Percentiles rank a stretch among this genome's conserved stretches.
Evolutionary conservation across 2,888 invertebrate genomes (phyloP).

Genomic region (Lysandra bellargus): DNA sequence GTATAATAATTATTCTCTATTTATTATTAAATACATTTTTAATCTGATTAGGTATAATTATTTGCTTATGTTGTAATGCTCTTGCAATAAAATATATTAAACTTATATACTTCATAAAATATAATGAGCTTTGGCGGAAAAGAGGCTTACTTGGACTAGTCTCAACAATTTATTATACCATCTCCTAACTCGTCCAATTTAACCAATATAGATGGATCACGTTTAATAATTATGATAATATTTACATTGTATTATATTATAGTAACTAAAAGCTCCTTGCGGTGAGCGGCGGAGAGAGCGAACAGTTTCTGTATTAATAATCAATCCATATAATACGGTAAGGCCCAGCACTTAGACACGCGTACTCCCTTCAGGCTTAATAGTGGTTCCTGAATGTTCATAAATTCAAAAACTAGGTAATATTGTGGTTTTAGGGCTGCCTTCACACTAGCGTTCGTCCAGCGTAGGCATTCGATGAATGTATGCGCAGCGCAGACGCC

Average conservation of each 20-base stretch:
- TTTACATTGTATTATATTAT: neutral
- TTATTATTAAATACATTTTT: no score
- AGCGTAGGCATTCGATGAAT: no score
- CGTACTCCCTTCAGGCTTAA: neutral
- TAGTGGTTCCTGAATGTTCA: neutral
- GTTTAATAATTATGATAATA: neutral
- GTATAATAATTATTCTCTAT: no score
- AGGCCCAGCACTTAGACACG: neutral
- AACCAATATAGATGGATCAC: neutral
- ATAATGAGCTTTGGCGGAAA: no score
- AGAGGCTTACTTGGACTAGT: no score
- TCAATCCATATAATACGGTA: constrained; percentile 21
- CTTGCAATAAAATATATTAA: no score
- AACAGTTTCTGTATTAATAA: constrained; percentile 28
- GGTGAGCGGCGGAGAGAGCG: constrained; percentile 13
- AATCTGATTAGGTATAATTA: no score
- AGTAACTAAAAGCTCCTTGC: constrained; percentile 28
- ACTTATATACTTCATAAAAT: no score
- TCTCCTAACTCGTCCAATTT: neutral
- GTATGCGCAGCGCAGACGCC: no score
- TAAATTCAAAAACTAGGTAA: neutral
- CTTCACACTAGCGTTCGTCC: no score
- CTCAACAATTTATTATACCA: neutral
- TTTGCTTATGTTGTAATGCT: no score
- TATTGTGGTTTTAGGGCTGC: no score